A percentile compares a stretch with the other conserved stretches of the same genome.
phyloP scores from a whole-genome alignment of 2,797 vertebrate genomes.

The Enteromius paludinosus region DNA sequence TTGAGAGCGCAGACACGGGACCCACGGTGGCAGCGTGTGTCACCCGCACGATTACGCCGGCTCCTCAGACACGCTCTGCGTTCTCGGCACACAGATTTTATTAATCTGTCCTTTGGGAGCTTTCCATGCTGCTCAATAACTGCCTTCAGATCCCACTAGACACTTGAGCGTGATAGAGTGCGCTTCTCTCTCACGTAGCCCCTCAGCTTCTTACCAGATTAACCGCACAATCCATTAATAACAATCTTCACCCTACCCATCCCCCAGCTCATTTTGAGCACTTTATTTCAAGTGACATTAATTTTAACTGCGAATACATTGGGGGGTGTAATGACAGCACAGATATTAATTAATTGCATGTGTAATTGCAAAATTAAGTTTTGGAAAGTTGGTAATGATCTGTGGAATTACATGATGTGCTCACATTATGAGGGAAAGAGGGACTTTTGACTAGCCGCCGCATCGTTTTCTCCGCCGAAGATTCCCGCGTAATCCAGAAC shows the following conservation, averaged over 20 bases:
- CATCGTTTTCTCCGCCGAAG: conserved; percentile 48
- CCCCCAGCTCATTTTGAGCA: conserved; percentile 68
- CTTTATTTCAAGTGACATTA: conserved; percentile 71
- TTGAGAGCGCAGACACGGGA: conserved; percentile 24
- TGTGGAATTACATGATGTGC: conserved; percentile 79
- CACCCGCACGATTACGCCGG: conserved; percentile 46
- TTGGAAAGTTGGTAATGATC: conserved; percentile 85
- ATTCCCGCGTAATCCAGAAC: conserved; percentile 76
- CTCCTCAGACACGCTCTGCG: conserved; percentile 59
- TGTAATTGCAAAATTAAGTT: conserved; percentile 89
- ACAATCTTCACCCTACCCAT: conserved; percentile 69
- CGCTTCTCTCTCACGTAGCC: conserved; percentile 55
- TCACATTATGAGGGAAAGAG: conserved; percentile 63
- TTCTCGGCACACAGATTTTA: conserved; percentile 71
- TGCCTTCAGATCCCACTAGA: conserved; percentile 60
- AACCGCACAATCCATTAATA: conserved; percentile 67
- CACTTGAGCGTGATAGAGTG: conserved; percentile 51
- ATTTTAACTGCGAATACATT: conserved; percentile 78
- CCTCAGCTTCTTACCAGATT: conserved; percentile 66
- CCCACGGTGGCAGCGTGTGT: conserved; percentile 23
- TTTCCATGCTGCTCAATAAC: conserved; percentile 61
- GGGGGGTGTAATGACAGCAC: conserved; percentile 84
- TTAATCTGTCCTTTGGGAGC: conserved; percentile 74
- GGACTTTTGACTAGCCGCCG: conserved; percentile 59
- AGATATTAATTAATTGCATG: conserved; percentile 88